These are phyloP conservation scores for Ceraclea dissimilis DNA, from an alignment of 2,888 invertebrate species.

Conservation along the genomic window DNA sequence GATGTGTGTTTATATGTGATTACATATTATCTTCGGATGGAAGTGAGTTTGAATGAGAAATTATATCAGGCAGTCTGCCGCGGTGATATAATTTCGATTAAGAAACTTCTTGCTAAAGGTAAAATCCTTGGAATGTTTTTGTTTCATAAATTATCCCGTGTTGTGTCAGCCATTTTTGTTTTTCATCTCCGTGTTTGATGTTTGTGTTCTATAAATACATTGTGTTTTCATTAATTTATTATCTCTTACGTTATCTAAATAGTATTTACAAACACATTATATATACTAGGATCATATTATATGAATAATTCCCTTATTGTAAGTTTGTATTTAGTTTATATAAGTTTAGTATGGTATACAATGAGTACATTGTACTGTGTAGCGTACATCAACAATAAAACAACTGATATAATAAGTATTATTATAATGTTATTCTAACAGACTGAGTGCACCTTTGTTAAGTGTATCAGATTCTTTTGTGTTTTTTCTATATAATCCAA, in stretches of 20 bases:
- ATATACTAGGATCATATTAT: background rate
- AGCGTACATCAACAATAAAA: slow-evolving; percentile 27
- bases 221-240: background rate
- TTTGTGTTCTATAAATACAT: background rate
- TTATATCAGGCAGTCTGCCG: slow-evolving; percentile 36
- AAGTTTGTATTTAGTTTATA: too few species aligned
- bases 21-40: slow-evolving; percentile 19
- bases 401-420: slow-evolving; percentile 29
- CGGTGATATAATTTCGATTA: slow-evolving; percentile 38
- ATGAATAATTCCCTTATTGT: background rate
- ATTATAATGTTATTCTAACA: slow-evolving; percentile 1
- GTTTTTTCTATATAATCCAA: too few species aligned
- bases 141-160: background rate
- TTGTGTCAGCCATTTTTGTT: slow-evolving; percentile 1
- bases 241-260: background rate
- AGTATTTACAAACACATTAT: background rate
- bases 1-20: slow-evolving; percentile 12
- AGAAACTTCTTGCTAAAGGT: slow-evolving; percentile 46
- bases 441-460: too few species aligned
- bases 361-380: too few species aligned
- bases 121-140: slow-evolving; percentile 25
- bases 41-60: slow-evolving; percentile 30
- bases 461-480: too few species aligned
- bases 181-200: background rate
- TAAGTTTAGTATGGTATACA: too few species aligned